Base-by-base conservation (phyloP, 1,140 invertebrate species). In the Cyrtorhinus lividipennis region DNA sequence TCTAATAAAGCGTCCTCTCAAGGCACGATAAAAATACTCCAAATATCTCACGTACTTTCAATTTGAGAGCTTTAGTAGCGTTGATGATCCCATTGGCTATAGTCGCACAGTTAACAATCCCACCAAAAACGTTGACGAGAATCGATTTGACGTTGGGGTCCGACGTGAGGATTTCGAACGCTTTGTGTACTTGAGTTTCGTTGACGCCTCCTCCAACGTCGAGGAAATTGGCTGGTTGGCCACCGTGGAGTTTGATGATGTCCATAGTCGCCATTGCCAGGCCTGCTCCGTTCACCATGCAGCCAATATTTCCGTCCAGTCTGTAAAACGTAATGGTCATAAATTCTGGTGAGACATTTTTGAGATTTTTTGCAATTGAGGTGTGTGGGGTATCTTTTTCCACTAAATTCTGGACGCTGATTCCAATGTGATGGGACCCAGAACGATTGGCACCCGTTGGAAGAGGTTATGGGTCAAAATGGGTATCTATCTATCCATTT, bases 91-190 rank as follows among this genome's bases (percentile, higher is more conserved):
- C 96, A 62, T 87, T 91, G 1, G 96, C 95, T 72, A 99, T 91
- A 2, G 87, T 98, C 1, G 85, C 90, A 80, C 96, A 99, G 75
- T 99, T 97, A 0, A 99, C 95, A 72, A 99, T 99, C 67, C 96
- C 96, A 65, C 93, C 96, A 79, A 99, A 99, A 2, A 99, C 93
- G 77, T 99, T 99, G 0, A 99, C 93, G 61, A 99, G 80, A 68
- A 99, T 90, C 2, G 88, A 86, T 77, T 95, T 93, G 0, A 98
- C 95, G 73, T 87, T 90, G n/a, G 83, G 79, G 78, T 92, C 88
- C 71, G 78, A 76, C 68, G 76, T 77, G 20, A 85, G 73, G 65
- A 85, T 83, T 69, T 79, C 77, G 73, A 90, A 88, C 3, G 87
- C 88, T 68, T 87, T 75, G 44, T 77, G 79, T 24, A 90, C 86